Percentiles rank a stretch among this genome's conserved stretches.
Conservation (phyloP, 2,888 invertebrate species). For the Azorinus chamasolen region DNA sequence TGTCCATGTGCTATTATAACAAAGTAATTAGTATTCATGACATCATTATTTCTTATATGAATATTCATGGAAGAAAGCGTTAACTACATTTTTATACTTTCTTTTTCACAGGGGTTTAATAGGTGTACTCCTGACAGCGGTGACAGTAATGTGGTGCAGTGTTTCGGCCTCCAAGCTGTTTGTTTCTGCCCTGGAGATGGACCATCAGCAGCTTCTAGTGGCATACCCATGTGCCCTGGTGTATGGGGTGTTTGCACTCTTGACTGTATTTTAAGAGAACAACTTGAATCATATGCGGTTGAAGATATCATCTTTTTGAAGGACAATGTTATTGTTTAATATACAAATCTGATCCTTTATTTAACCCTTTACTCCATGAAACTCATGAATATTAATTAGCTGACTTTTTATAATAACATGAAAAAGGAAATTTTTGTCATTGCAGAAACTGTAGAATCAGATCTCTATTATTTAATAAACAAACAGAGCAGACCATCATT, state of each 20-base stretch:
- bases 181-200: slow-evolving; percentile 95
- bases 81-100: no score
- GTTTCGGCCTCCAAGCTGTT: slow-evolving; percentile 97
- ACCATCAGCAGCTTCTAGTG: slow-evolving; percentile 91
- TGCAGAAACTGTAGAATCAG: no score
- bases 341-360: no score
- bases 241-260: slow-evolving; percentile 96
- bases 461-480: no score
- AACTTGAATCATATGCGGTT: not conserved
- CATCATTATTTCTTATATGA: no score
- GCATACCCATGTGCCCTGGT: slow-evolving; percentile 97
- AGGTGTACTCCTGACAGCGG: slow-evolving; percentile 82
- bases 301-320: not conserved
- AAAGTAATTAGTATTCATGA: no score
- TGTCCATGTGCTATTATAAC: no score
- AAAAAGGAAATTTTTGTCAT: no score
- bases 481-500: no score
- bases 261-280: slow-evolving; percentile 92
- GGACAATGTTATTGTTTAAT: not conserved
- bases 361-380: not conserved
- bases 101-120: slow-evolving; percentile 84
- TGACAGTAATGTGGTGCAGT: slow-evolving; percentile 92
- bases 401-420: no score
- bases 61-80: no score
- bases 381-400: no score